Conservation (phyloP, 2,113 vertebrate genomes). For the Varanus salvator region DNA sequence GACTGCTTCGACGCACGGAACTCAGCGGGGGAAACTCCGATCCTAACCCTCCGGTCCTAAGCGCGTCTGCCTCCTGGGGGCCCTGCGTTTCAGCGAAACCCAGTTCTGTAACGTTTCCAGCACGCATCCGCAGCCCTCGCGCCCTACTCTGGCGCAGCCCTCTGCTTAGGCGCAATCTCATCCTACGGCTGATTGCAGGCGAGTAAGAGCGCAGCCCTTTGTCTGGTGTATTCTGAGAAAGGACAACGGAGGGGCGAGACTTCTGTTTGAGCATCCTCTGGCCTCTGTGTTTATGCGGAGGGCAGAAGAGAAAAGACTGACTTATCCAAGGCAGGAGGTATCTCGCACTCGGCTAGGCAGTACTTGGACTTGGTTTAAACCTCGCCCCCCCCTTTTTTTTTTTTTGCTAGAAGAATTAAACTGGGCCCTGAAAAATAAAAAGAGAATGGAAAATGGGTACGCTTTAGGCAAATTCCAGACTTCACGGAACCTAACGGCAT, state of each 20-base stretch:
- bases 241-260: not conserved
- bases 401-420: not conserved
- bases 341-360: not conserved
- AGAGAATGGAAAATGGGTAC: not conserved
- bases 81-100: no score
- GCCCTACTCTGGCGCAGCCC: fast-evolving
- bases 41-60: not conserved
- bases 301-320: not conserved
- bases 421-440: not conserved
- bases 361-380: no score
- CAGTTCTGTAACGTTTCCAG: not conserved
- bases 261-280: no score
- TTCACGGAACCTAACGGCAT: not conserved
- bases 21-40: not conserved
- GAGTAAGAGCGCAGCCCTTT: no score
- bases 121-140: fast-evolving
- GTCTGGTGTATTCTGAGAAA: not conserved
- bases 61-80: not conserved
- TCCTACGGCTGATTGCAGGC: not conserved
- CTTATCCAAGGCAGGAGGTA: not conserved
- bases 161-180: fast-evolving
- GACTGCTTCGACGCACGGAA: not conserved
- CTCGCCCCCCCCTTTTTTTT: not conserved
- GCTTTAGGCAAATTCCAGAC: not conserved
- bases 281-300: not conserved